Conservation (phyloP, 2,888 invertebrate genomes). For the Pseudococcus viburni region DNA sequence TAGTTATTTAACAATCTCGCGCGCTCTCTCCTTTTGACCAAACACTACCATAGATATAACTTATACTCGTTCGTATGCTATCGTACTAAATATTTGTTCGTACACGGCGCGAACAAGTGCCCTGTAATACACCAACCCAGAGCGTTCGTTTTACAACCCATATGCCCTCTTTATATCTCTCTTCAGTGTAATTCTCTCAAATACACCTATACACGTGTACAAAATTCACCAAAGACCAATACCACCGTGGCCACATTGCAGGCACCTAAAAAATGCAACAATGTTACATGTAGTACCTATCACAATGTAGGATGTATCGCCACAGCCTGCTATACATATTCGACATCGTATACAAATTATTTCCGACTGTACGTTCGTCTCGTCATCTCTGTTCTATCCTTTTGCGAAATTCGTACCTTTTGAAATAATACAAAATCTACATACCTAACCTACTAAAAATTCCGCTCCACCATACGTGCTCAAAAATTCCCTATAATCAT, state of each 20-base stretch:
- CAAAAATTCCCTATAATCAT: background rate
- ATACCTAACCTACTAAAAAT: background rate
- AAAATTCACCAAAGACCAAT: background rate
- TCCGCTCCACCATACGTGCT: background rate
- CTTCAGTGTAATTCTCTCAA: background rate
- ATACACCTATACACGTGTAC: background rate
- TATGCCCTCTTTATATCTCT: background rate
- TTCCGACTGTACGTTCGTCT: background rate
- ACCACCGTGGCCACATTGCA: background rate
- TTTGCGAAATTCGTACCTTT: background rate
- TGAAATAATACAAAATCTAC: background rate
- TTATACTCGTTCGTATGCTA: background rate
- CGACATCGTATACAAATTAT: background rate
- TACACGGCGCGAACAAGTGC: background rate
- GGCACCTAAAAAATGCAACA: background rate
- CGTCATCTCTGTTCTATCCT: background rate
- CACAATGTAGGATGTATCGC: background rate
- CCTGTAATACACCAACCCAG: background rate
- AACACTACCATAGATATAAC: background rate
- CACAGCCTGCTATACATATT: too few relatives aligned
- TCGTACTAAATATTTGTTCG: too few relatives aligned
- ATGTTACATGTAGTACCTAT: background rate
- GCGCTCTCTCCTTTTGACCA: background rate
- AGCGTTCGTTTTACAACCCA: background rate
- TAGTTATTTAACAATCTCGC: slow-evolving; percentile 24